phyloP scores from a whole-genome alignment of 2,888 invertebrate species.

The Drosophila trichaetosa region DNA sequence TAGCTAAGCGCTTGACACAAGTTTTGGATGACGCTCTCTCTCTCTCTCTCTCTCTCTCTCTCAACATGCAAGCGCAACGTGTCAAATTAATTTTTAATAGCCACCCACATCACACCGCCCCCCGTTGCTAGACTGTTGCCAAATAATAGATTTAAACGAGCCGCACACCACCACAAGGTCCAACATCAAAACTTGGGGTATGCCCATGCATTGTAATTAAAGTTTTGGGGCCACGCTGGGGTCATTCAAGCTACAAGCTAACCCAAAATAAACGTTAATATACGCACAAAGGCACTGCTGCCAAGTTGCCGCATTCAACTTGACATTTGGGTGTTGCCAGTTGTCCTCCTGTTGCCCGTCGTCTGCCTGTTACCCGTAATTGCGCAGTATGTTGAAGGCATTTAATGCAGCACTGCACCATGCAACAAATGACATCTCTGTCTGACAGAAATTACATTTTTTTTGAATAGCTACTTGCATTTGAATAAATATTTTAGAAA shows the following conservation, averaged over 20 bases:
- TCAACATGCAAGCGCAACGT: slow-evolving; percentile 76
- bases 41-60: background rate
- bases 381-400: slow-evolving; percentile 58
- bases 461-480: too few relatives aligned
- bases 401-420: slow-evolving; percentile 49
- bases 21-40: slow-evolving; percentile 38
- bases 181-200: slow-evolving; percentile 29
- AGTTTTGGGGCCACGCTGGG: slow-evolving; percentile 48
- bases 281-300: slow-evolving; percentile 49
- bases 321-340: slow-evolving; percentile 44
- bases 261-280: slow-evolving; percentile 30
- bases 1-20: slow-evolving; percentile 75
- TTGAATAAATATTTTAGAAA: background rate
- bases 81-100: slow-evolving; percentile 81
- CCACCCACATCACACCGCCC: slow-evolving; percentile 27
- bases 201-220: slow-evolving; percentile 68
- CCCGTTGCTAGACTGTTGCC: slow-evolving; percentile 61
- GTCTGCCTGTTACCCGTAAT: slow-evolving; percentile 63
- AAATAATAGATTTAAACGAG: slow-evolving; percentile 82
- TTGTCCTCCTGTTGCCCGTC: slow-evolving; percentile 22
- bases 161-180: slow-evolving; percentile 30
- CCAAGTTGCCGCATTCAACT: slow-evolving; percentile 43
- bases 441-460: background rate
- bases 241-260: slow-evolving; percentile 27
- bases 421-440: background rate